phyloP scores from a whole-genome alignment of 2,888 invertebrate species.

The Watsonalla binaria region DNA sequence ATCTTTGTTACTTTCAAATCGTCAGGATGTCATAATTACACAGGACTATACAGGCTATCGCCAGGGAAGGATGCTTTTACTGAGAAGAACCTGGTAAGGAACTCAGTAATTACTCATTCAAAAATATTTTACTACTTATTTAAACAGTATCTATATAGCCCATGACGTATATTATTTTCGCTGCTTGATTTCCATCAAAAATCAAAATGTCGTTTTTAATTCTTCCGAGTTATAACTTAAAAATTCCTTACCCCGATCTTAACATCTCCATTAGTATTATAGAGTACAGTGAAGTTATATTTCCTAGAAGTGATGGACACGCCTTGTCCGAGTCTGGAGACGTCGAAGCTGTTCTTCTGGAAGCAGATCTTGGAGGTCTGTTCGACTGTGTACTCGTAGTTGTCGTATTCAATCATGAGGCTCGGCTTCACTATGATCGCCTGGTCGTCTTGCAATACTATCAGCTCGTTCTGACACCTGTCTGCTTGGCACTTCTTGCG shows the following conservation, averaged over 20 bases:
- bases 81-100: no score
- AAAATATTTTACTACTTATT: no score
- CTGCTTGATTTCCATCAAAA: no score
- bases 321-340: conserved; percentile 83
- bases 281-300: conserved; percentile 86
- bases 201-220: background rate
- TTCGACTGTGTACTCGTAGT: conserved; percentile 79
- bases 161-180: no score
- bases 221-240: background rate
- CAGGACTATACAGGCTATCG: no score
- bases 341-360: conserved; percentile 81
- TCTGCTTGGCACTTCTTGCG: conserved; percentile 81
- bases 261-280: conserved; percentile 82
- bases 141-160: no score
- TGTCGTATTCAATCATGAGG: conserved; percentile 83
- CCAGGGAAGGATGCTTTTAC: no score
- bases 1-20: no score
- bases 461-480: conserved; percentile 81
- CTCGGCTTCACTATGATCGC: conserved; percentile 79
- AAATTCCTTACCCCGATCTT: conserved; percentile 82
- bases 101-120: no score
- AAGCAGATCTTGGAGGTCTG: conserved; percentile 80
- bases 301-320: conserved; percentile 83
- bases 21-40: no score
- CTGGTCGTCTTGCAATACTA: conserved; percentile 80